Conservation (phyloP, 2,888 invertebrate species). For the Leuctra nigra region DNA sequence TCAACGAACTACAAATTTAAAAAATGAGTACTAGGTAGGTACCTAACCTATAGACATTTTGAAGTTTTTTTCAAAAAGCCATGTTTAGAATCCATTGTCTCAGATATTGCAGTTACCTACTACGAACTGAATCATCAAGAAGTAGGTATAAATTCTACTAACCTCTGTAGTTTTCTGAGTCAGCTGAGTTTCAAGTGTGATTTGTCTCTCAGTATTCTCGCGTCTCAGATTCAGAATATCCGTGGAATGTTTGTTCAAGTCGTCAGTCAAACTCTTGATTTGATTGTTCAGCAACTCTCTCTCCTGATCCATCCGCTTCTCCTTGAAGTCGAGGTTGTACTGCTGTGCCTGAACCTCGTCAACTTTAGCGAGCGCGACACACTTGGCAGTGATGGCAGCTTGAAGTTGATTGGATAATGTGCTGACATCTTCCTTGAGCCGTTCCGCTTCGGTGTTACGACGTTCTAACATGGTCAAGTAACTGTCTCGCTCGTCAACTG, state of each 20-base stretch:
- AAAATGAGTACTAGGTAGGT: too few relatives aligned
- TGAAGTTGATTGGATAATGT: constrained; percentile 67
- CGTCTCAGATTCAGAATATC: constrained; percentile 71
- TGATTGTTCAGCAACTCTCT: constrained; percentile 67
- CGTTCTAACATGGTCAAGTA: constrained; percentile 63
- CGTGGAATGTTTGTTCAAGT: constrained; percentile 68
- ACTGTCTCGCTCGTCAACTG: constrained; percentile 69
- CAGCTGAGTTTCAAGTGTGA: constrained; percentile 68
- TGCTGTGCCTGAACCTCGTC: constrained; percentile 79
- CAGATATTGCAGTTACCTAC: not conserved
- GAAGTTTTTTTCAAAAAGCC: too few relatives aligned
- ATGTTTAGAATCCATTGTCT: too few relatives aligned
- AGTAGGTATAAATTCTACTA: not conserved
- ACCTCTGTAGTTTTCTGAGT: constrained; percentile 71
- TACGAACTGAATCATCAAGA: not conserved
- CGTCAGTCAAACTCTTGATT: constrained; percentile 68
- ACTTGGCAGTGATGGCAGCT: constrained; percentile 70
- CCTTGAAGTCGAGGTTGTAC: constrained; percentile 69
- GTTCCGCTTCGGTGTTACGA: constrained; percentile 64
- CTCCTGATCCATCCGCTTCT: constrained; percentile 80
- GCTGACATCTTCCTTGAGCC: constrained; percentile 60
- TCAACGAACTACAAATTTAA: too few relatives aligned
- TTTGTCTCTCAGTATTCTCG: constrained; percentile 56
- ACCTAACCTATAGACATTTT: too few relatives aligned
- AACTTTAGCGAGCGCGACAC: constrained; percentile 70